Conservation (phyloP, 2,797 vertebrate species). For the Pempheris klunzingeri region DNA sequence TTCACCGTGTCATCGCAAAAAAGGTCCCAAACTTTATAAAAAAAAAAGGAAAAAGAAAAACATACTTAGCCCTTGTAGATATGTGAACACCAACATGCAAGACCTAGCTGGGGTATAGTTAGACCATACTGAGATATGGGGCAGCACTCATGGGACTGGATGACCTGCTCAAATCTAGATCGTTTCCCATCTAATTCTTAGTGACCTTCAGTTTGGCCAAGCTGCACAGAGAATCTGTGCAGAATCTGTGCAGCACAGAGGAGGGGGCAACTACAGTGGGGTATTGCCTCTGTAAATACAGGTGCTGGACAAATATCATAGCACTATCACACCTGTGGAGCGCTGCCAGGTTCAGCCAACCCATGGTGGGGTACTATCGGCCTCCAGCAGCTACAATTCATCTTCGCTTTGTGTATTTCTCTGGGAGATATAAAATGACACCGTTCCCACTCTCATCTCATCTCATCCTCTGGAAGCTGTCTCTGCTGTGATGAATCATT, state of each 20-base stretch:
- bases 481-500: constrained; percentile 79
- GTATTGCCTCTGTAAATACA: constrained; percentile 56
- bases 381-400: constrained; percentile 63
- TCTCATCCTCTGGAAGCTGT: constrained; percentile 75
- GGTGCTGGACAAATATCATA: constrained; percentile 39
- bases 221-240: background rate
- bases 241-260: constrained; percentile 13
- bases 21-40: constrained; percentile 14
- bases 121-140: constrained; percentile 37
- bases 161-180: constrained; percentile 51
- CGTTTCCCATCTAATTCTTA: constrained; percentile 37
- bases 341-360: constrained; percentile 29
- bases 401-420: constrained; percentile 70
- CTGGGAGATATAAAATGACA: constrained; percentile 75
- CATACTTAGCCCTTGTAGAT: constrained; percentile 3
- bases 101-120: constrained; percentile 19
- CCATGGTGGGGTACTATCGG: constrained; percentile 26
- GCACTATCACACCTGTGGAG: constrained; percentile 48
- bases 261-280: constrained; percentile 21
- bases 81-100: constrained; percentile 35
- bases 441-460: constrained; percentile 70
- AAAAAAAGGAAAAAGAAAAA: background rate
- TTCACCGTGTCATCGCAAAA: constrained; percentile 9
- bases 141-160: constrained; percentile 44
- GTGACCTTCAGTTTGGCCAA: constrained; percentile 60